These are phyloP conservation scores for Danio kyathit DNA, from an alignment of 2,797 vertebrate genomes.

Conservation along the genomic window DNA sequence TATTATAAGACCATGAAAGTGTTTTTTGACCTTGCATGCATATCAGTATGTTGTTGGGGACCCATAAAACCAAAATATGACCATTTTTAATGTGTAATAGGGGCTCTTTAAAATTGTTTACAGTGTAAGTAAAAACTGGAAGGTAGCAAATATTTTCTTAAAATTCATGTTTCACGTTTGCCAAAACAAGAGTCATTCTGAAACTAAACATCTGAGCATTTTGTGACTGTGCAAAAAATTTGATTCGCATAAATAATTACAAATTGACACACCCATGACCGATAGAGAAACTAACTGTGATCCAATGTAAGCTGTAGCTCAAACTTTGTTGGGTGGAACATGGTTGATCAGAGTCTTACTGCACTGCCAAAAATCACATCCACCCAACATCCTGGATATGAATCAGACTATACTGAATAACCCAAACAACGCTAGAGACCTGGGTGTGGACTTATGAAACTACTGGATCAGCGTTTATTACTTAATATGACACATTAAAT, in stretches of 20 bases:
- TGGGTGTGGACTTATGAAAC: conserved; percentile 23
- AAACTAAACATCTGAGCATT: background rate
- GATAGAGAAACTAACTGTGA: conserved; percentile 3
- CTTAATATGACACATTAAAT: conserved; percentile 8
- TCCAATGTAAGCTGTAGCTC: background rate
- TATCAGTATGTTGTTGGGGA: too few species aligned
- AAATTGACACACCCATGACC: conserved; percentile 11
- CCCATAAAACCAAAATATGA: too few species aligned
- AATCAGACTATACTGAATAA: conserved; percentile 7
- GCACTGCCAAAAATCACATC: background rate
- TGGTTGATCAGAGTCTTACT: background rate
- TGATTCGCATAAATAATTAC: background rate
- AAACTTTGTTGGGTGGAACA: conserved; percentile 26
- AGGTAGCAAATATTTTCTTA: too few species aligned
- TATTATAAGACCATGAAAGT: too few species aligned
- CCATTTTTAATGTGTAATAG: too few species aligned
- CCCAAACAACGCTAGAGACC: conserved; percentile 7
- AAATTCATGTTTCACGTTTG: too few species aligned
- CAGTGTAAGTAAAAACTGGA: too few species aligned
- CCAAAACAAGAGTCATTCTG: background rate
- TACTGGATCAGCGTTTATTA: background rate
- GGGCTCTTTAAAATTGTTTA: too few species aligned
- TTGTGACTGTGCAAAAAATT: background rate
- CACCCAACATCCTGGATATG: conserved; percentile 6
- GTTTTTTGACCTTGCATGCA: too few species aligned